Evolutionary conservation across 2,797 vertebrate species (phyloP).

Genomic region (Podarcis siculus): DNA sequence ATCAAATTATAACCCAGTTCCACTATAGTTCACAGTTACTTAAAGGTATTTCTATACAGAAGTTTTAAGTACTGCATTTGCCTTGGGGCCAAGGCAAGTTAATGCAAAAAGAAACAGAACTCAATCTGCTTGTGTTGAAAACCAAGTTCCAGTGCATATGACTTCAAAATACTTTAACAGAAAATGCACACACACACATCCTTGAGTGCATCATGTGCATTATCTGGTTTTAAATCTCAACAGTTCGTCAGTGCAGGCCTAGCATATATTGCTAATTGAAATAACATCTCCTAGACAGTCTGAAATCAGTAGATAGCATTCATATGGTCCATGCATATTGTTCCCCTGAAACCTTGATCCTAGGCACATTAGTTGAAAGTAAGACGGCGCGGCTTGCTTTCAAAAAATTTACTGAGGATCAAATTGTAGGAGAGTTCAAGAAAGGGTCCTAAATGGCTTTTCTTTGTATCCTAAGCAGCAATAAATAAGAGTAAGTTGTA

Average conservation of each 20-base stretch:
- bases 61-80: conserved; percentile 46
- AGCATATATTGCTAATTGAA: conserved; percentile 71
- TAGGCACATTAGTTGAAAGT: background rate
- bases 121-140: conserved; percentile 70
- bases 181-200: conserved; percentile 47
- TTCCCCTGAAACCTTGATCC: conserved; percentile 51
- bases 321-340: conserved; percentile 76
- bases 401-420: conserved; percentile 1
- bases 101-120: conserved; percentile 58
- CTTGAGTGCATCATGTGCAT: conserved; percentile 66
- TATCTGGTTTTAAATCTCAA: conserved; percentile 67
- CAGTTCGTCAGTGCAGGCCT: conserved; percentile 65
- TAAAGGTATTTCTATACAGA: conserved; percentile 14
- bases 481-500: conserved; percentile 60
- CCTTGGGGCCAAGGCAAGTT: conserved; percentile 46
- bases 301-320: conserved; percentile 73
- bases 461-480: conserved; percentile 69
- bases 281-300: conserved; percentile 61
- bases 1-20: conserved; percentile 54
- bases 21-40: conserved; percentile 54
- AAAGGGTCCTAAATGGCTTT: conserved; percentile 70
- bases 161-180: conserved; percentile 60
- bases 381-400: background rate
- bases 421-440: conserved; percentile 36
- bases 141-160: conserved; percentile 65